Conservation (phyloP, 2,113 vertebrate species). For the Cinclus cinclus region DNA sequence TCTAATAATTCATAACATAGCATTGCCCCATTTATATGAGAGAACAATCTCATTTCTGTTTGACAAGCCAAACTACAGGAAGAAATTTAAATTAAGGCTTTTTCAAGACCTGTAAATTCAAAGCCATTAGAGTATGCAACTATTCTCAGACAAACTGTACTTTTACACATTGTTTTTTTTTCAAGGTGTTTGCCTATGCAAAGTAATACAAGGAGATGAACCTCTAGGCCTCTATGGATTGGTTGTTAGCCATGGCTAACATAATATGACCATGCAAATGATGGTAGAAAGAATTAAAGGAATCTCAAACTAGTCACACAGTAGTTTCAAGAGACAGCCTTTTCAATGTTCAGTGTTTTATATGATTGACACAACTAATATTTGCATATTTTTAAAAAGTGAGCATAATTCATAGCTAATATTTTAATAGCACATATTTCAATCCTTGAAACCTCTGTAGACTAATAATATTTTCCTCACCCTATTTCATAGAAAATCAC, state of each 20-base stretch:
- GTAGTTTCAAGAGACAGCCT: neutral
- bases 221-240: accelerated
- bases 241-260: neutral
- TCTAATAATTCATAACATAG: neutral
- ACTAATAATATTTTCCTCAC: neutral
- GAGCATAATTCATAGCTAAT: accelerated
- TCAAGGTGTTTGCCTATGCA: neutral
- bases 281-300: neutral
- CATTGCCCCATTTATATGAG: neutral
- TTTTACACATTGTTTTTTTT: neutral
- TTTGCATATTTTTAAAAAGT: neutral
- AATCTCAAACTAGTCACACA: neutral
- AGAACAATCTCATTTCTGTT: neutral
- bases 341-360: neutral
- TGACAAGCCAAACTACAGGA: neutral
- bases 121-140: neutral
- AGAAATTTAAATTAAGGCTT: neutral
- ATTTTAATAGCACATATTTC: neutral
- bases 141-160: neutral
- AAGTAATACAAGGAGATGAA: neutral
- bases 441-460: neutral
- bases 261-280: neutral
- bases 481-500: neutral
- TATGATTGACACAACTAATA: neutral
- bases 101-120: neutral